phyloP scores from a whole-genome alignment of 2,113 vertebrate species.

The Zosterops borbonicus region DNA sequence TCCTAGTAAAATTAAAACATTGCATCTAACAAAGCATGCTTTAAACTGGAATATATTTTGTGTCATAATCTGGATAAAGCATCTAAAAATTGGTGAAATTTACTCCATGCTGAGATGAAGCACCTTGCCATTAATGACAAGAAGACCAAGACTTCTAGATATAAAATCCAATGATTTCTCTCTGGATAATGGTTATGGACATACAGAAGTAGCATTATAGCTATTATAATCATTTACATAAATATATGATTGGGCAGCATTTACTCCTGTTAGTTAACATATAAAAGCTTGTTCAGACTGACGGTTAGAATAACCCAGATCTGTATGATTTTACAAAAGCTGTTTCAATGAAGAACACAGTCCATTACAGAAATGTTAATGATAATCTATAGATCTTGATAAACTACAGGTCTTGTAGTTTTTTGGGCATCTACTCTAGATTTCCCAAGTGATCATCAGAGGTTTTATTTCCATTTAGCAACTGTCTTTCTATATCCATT shows the following conservation, averaged over 20 bases:
- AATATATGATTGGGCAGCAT: background rate
- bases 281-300: background rate
- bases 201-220: background rate
- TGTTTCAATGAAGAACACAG: background rate
- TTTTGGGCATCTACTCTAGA: background rate
- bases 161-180: background rate
- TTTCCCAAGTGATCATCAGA: background rate
- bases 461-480: background rate
- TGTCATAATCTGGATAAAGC: background rate
- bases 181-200: background rate
- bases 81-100: background rate
- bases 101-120: background rate
- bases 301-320: background rate
- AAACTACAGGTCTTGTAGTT: background rate
- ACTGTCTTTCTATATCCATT: background rate
- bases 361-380: background rate
- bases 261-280: background rate
- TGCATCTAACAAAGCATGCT: background rate
- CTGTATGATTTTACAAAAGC: background rate
- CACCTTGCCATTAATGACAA: background rate
- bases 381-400: background rate
- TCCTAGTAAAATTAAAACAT: background rate
- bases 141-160: background rate
- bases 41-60: background rate
- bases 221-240: background rate